These are phyloP conservation scores for Centropus unirufus DNA, from an alignment of 2,113 vertebrate genomes.

Conservation along the genomic window DNA sequence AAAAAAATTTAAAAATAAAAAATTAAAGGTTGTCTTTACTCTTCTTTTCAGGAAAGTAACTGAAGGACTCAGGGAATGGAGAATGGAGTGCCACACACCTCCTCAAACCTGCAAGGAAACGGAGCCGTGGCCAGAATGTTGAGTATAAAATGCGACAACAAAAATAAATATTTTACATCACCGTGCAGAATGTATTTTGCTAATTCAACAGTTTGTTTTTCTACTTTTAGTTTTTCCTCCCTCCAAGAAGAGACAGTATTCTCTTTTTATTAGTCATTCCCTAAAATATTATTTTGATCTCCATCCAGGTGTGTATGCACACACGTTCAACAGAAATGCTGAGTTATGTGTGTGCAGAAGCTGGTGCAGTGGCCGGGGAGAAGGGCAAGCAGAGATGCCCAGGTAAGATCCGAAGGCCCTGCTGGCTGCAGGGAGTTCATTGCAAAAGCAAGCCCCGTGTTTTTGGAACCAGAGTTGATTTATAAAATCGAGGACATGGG, in stretches of 20 bases:
- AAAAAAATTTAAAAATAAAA: neutral
- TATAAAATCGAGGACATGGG: neutral
- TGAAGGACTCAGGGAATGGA: neutral
- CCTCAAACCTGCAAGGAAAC: neutral
- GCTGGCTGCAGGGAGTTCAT: neutral
- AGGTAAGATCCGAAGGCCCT: neutral
- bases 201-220: neutral
- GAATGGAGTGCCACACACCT: neutral
- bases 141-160: conserved; percentile 51
- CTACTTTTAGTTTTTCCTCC: neutral
- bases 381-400: neutral
- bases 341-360: neutral
- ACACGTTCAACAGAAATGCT: neutral
- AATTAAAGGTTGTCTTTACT: neutral
- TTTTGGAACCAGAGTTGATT: neutral
- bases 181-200: neutral
- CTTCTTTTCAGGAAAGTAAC: conserved; percentile 28
- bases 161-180: conserved; percentile 32
- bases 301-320: neutral
- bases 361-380: neutral
- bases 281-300: neutral
- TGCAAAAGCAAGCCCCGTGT: neutral
- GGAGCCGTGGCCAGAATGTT: neutral
- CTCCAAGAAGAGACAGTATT: neutral
- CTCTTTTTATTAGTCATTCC: neutral